Evolutionary conservation across 1,140 invertebrate species (phyloP), one percentile per base, ranked within the genome.

Genomic region (Danaus plexippus): DNA sequence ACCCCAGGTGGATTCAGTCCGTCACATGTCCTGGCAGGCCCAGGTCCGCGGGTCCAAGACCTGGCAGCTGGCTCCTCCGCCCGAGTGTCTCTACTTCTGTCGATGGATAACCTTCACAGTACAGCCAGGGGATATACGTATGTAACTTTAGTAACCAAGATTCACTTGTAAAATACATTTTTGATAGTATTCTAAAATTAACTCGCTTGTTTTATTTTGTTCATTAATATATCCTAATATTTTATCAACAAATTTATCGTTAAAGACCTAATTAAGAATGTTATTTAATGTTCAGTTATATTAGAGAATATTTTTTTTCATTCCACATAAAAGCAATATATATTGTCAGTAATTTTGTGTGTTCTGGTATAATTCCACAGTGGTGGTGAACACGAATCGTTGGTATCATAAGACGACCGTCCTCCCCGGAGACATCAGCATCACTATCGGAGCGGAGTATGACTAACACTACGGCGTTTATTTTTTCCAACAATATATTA

Each of bases 401-500:
- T 98, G 97, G 97, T 98, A 96, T 75, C 97, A 98, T 87, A 92
- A 94, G 72, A 98, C 97, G 0, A 84, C 90, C 63, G 95, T 97
- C 54, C 88, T 96, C 18, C 94, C 95, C 1, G 90, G 94, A 40
- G 94, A 95, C 59, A 92, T 98, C 61, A 98, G 96, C 85, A 96
- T 98, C 56, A 97, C 96, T 1, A 98, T 98, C 70, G 97, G 97
- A 15, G 95, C 96, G 0, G 97, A 98, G 84, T 98, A 95, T 75
- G 96, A 98, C 79, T 97, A 87, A 70, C 43, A 32, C 22, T 32
- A 32, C 5, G 7, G 8, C 1, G 18, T 12, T 10, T 9, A 42
- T 15, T 54, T 49, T 43, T 57, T 11, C 51, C 47, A 52, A 42
- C 32, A 51, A 9, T 32, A 41, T 32, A 22, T 2, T 32, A 32